Evolutionary conservation across 2,888 invertebrate genomes (phyloP).

Genomic region (Chloroclystis v-ata): DNA sequence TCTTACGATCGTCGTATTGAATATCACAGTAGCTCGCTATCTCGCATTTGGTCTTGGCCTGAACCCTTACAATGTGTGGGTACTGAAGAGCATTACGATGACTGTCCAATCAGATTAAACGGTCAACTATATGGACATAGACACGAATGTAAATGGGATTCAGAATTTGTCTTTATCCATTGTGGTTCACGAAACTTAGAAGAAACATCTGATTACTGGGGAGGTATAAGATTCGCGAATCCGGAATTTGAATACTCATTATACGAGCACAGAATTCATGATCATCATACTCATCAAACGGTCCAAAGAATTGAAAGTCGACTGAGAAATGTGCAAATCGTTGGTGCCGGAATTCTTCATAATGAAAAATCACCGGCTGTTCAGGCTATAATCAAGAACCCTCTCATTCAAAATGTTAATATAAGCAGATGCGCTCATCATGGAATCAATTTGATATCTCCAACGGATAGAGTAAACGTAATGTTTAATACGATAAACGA

Average conservation of each 20-base stretch:
- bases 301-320: slow-evolving; percentile 84
- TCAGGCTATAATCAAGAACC: slow-evolving; percentile 92
- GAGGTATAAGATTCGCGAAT: slow-evolving; percentile 94
- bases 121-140: slow-evolving; percentile 92
- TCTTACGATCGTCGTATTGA: slow-evolving; percentile 91
- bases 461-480: slow-evolving; percentile 87
- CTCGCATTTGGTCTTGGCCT: slow-evolving; percentile 95
- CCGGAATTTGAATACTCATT: slow-evolving; percentile 92
- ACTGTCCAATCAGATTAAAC: slow-evolving; percentile 92
- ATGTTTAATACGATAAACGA: slow-evolving; percentile 86
- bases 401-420: slow-evolving; percentile 87
- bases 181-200: slow-evolving; percentile 87
- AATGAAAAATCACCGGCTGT: slow-evolving; percentile 96
- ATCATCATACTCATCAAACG: slow-evolving; percentile 86
- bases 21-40: slow-evolving; percentile 91
- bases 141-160: slow-evolving; percentile 93
- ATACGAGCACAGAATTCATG: slow-evolving; percentile 89
- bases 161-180: slow-evolving; percentile 94
- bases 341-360: slow-evolving; percentile 96
- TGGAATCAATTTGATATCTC: slow-evolving; percentile 94
- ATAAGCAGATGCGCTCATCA: slow-evolving; percentile 92
- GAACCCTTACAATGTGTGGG: slow-evolving; percentile 92
- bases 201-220: slow-evolving; percentile 90
- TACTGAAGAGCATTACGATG: slow-evolving; percentile 85
- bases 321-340: slow-evolving; percentile 87